A percentile compares a stretch with the other conserved stretches of the same genome.
Evolutionary conservation across 2,797 vertebrate species (phyloP).

Genomic region (Megalops cyprinoides): DNA sequence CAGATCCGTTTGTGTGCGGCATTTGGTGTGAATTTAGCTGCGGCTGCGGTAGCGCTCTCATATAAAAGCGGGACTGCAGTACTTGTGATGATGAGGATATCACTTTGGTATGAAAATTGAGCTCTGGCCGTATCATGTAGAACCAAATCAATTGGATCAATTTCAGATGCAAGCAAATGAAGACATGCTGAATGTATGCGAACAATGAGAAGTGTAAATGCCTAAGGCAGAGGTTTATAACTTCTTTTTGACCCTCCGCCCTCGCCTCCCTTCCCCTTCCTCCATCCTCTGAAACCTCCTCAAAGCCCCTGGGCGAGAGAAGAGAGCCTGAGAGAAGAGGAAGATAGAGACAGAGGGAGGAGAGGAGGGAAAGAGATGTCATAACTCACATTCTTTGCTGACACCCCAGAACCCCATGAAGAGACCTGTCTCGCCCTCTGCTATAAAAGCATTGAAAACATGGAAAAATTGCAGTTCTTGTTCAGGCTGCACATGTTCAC

Average conservation of each 20-base stretch:
- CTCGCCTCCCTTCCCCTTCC: no score
- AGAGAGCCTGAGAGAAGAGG: no score
- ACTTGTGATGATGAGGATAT: conserved; percentile 19
- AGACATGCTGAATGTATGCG: no score
- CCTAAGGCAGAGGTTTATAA: no score
- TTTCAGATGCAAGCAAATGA: no score
- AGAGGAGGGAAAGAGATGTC: background rate
- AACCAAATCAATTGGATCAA: no score
- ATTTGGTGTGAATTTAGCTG: background rate
- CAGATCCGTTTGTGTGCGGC: background rate
- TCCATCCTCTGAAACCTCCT: background rate
- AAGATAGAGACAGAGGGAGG: background rate
- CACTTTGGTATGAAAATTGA: background rate
- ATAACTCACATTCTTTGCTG: background rate
- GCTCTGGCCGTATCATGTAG: no score
- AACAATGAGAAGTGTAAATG: no score
- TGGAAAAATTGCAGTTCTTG: background rate
- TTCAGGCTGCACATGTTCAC: background rate
- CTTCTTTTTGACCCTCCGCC: no score
- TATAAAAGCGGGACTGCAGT: conserved; percentile 17
- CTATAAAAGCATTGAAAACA: conserved; percentile 13
- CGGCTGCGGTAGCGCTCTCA: background rate
- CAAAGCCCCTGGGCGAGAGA: background rate
- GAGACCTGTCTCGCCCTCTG: conserved; percentile 12
- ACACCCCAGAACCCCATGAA: conserved; percentile 25